These are phyloP conservation scores for Noturus placidus DNA, from an alignment of 2,113 vertebrate genomes.

Conservation along the genomic window DNA sequence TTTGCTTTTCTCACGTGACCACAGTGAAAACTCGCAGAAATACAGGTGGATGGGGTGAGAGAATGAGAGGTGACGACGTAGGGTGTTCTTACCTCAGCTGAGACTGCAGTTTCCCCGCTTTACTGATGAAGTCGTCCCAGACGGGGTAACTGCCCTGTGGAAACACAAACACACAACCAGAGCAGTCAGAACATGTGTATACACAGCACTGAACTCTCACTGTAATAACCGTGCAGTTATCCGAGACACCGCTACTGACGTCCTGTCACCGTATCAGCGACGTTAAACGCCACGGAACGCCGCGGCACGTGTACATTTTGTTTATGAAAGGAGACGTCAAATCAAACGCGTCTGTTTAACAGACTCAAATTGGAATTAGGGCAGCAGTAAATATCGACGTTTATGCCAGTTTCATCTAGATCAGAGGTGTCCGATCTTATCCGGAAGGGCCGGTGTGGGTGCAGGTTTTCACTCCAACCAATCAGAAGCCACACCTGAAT, in stretches of 20 bases:
- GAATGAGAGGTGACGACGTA: neutral
- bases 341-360: neutral
- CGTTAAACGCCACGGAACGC: neutral
- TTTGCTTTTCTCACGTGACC: neutral
- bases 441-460: too few relatives aligned
- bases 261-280: neutral
- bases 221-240: neutral
- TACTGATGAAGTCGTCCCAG: slow-evolving; percentile 83
- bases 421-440: too few relatives aligned
- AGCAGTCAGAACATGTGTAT: slow-evolving; percentile 4
- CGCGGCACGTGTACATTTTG: neutral
- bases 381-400: neutral
- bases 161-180: slow-evolving; percentile 42
- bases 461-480: too few relatives aligned
- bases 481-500: too few relatives aligned
- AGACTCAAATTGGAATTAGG: too few relatives aligned
- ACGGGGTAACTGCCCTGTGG: slow-evolving; percentile 78
- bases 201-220: neutral
- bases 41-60: neutral
- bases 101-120: slow-evolving; percentile 79
- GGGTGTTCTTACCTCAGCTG: slow-evolving; percentile 74
- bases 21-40: neutral
- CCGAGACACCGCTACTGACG: neutral
- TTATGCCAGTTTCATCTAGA: too few relatives aligned
- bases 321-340: neutral